Evolutionary conservation across 1,140 invertebrate genomes (phyloP).

Genomic region (Pseudachorutes palmiensis): DNA sequence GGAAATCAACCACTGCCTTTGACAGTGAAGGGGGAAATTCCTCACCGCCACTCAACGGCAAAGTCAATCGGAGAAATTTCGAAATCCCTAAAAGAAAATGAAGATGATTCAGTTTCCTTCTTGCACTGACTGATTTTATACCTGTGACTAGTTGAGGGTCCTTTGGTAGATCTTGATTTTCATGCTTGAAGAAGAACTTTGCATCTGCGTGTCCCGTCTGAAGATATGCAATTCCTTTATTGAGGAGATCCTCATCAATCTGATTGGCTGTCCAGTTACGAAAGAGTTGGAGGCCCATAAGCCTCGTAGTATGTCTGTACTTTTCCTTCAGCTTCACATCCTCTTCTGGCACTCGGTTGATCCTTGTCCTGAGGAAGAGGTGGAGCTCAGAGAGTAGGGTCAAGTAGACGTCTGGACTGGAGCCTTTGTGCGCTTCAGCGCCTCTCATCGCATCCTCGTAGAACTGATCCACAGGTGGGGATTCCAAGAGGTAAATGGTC

Average conservation of each 20-base stretch:
- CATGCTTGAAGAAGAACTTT: slow-evolving; percentile 24
- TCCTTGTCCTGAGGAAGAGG: slow-evolving; percentile 23
- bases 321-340: background rate
- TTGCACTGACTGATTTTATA: no score
- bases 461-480: slow-evolving; percentile 22
- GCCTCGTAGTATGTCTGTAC: slow-evolving; percentile 19
- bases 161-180: slow-evolving; percentile 19
- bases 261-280: slow-evolving; percentile 12
- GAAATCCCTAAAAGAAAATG: slow-evolving; percentile 20
- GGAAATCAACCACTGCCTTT: slow-evolving; percentile 28
- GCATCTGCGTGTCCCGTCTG: slow-evolving; percentile 23
- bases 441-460: slow-evolving; percentile 29
- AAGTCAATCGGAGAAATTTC: slow-evolving; percentile 25
- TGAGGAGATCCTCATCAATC: slow-evolving; percentile 18
- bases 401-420: slow-evolving; percentile 27
- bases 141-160: slow-evolving; percentile 21
- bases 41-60: slow-evolving; percentile 13
- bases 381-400: slow-evolving; percentile 31
- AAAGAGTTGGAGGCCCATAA: slow-evolving; percentile 27
- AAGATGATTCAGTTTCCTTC: no score
- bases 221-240: slow-evolving; percentile 34
- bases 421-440: slow-evolving; percentile 23
- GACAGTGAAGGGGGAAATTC: slow-evolving; percentile 25
- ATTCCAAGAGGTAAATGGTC: slow-evolving; percentile 31
- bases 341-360: slow-evolving; percentile 20